A percentile compares a stretch with the other conserved stretches of the same genome.
These are phyloP conservation scores for Malurus leucopterus DNA, from an alignment of 2,797 vertebrate genomes.

Conservation along the genomic window DNA sequence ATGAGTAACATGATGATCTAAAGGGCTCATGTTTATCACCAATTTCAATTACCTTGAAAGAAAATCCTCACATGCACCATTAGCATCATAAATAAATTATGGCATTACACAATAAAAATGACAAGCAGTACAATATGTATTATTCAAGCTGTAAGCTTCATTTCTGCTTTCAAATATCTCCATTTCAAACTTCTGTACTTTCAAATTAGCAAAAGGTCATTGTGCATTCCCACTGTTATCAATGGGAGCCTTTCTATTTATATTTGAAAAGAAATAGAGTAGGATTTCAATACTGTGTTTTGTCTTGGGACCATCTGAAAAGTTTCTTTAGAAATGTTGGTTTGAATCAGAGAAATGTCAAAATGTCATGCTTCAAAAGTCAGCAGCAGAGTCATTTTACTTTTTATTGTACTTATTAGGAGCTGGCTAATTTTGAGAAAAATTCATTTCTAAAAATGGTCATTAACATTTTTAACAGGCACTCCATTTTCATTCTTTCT, in stretches of 20 bases:
- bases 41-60: constrained; percentile 14
- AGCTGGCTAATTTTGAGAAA: neutral
- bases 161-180: neutral
- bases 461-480: neutral
- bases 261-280: neutral
- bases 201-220: constrained; percentile 23
- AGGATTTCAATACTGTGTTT: constrained; percentile 6
- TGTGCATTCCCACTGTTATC: neutral
- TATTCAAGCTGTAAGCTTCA: neutral
- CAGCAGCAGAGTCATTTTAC: neutral
- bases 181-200: neutral
- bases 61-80: neutral
- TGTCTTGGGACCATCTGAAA: neutral
- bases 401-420: neutral
- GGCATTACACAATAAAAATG: neutral
- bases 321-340: neutral
- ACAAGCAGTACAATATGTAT: neutral
- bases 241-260: constrained; percentile 1
- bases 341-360: neutral
- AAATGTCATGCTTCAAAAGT: neutral
- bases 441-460: neutral
- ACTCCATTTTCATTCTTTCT: neutral
- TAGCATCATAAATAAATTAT: neutral
- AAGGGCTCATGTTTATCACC: neutral
- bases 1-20: neutral